A percentile compares a stretch with the other conserved stretches of the same genome.
Conservation (phyloP, 1,140 invertebrate genomes). For the Halotydeus destructor region DNA sequence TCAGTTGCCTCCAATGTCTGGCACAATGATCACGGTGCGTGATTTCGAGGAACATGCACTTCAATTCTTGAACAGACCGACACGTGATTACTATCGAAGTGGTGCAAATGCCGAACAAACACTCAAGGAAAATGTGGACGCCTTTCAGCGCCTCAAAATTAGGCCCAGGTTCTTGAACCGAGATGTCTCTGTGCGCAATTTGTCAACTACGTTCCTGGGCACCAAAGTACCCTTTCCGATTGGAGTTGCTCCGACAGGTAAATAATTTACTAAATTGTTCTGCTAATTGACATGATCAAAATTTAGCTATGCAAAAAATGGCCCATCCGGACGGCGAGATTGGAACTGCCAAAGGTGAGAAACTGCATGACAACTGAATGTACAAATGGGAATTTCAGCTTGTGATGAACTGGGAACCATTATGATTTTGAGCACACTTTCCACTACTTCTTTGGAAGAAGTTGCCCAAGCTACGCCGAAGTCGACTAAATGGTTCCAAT, state of each 20-base stretch:
- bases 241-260: conserved; percentile 66
- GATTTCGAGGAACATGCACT: no score
- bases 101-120: conserved; percentile 65
- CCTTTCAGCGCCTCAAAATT: conserved; percentile 53
- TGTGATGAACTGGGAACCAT: conserved; percentile 45
- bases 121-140: conserved; percentile 45
- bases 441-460: conserved; percentile 71
- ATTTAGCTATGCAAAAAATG: conserved; percentile 78
- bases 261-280: no score
- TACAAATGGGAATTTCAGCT: conserved; percentile 31
- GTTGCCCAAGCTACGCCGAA: conserved; percentile 49
- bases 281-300: no score
- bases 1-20: no score
- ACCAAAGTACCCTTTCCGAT: conserved; percentile 50
- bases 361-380: no score
- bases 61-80: no score
- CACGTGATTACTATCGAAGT: conserved; percentile 69
- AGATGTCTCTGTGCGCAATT: conserved; percentile 43
- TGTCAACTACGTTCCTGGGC: conserved; percentile 41
- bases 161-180: conserved; percentile 46
- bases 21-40: no score
- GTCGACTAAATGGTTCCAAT: conserved; percentile 64
- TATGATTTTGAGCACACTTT: conserved; percentile 62
- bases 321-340: conserved; percentile 72
- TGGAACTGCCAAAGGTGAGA: conserved; percentile 52